Percentiles rank a stretch among this genome's conserved stretches.
phyloP scores from a whole-genome alignment of 2,113 vertebrate species.

The Oncorhynchus masou region DNA sequence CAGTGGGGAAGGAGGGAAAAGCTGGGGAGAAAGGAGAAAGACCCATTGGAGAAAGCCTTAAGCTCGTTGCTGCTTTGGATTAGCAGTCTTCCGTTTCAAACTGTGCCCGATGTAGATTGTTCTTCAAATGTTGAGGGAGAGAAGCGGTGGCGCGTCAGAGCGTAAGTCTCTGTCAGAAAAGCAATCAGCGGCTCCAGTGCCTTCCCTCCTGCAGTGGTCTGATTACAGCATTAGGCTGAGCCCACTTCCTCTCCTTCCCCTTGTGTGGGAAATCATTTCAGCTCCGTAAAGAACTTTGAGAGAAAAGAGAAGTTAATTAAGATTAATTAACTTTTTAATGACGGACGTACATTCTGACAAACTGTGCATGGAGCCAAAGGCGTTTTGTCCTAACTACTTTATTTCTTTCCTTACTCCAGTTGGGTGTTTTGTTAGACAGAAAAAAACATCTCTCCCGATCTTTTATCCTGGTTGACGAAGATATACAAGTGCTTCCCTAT shows the following conservation, averaged over 20 bases:
- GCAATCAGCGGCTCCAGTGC: conserved; percentile 54
- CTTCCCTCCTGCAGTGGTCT: conserved; percentile 52
- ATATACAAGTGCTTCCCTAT: conserved; percentile 14
- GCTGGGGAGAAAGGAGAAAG: neutral
- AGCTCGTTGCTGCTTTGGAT: conserved; percentile 35
- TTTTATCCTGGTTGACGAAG: conserved; percentile 6
- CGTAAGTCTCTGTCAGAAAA: conserved; percentile 52
- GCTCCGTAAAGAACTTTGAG: conserved; percentile 54
- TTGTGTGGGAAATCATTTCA: conserved; percentile 58
- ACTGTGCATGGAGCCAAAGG: conserved; percentile 43
- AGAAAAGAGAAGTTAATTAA: conserved; percentile 63
- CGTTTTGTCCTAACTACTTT: conserved; percentile 39
- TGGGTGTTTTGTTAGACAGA: conserved; percentile 22
- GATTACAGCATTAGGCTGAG: conserved; percentile 60
- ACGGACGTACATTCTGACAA: conserved; percentile 33
- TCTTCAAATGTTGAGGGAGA: conserved; percentile 37
- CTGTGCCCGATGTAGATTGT: conserved; percentile 48
- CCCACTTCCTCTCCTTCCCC: conserved; percentile 50
- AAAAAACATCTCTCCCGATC: conserved; percentile 20
- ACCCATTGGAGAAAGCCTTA: conserved; percentile 1
- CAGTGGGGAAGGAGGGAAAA: neutral
- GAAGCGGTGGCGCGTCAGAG: conserved; percentile 27
- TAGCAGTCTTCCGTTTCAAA: conserved; percentile 43
- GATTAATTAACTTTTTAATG: conserved; percentile 62
- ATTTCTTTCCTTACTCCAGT: conserved; percentile 8